These are phyloP conservation scores for Xerus inauris DNA, from an alignment of 2,113 vertebrate genomes.

Conservation along the genomic window DNA sequence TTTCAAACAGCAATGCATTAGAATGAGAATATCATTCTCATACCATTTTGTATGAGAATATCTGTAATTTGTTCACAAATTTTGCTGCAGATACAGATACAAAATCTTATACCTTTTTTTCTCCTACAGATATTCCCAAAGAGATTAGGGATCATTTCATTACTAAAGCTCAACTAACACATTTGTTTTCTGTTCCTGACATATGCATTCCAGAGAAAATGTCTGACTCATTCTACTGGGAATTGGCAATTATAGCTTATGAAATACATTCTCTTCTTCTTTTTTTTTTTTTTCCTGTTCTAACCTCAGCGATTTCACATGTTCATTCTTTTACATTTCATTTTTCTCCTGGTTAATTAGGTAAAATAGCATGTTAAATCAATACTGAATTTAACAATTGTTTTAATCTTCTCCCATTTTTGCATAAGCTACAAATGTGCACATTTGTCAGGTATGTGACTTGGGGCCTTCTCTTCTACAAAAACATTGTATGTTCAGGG, in stretches of 20 bases:
- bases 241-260: conserved; percentile 24
- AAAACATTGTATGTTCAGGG: neutral
- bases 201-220: conserved; percentile 40
- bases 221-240: neutral
- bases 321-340: neutral
- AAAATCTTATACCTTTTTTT: neutral
- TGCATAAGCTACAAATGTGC: neutral
- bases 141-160: neutral
- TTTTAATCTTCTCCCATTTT: neutral
- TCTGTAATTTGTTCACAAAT: neutral
- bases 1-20: neutral
- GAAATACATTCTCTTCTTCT: neutral
- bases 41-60: neutral
- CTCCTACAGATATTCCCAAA: neutral
- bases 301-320: neutral
- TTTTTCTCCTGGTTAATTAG: neutral
- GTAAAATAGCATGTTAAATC: neutral
- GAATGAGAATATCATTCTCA: no score
- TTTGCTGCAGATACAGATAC: neutral
- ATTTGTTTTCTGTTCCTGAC: conserved; percentile 41
- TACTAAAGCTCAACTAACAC: neutral
- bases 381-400: neutral
- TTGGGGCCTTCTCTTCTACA: no score
- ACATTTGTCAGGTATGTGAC: neutral
- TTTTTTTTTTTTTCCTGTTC: neutral